phyloP scores from a whole-genome alignment of 2,113 vertebrate genomes.

The Pelecanus crispus region DNA sequence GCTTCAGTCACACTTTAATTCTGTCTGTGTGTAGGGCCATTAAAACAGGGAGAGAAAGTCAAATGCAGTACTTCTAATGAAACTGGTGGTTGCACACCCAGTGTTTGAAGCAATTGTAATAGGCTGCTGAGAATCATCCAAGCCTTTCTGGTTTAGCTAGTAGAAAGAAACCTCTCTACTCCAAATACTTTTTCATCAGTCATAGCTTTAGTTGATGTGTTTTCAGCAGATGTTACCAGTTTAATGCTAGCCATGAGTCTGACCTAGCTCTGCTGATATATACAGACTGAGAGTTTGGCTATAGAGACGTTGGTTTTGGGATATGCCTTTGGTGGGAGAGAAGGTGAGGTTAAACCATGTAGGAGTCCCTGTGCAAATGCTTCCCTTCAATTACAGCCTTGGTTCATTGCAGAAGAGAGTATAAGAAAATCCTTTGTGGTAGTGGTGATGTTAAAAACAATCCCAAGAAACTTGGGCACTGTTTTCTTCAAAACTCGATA shows the following conservation, averaged over 20 bases:
- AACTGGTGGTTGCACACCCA: background rate
- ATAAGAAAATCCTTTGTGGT: background rate
- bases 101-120: background rate
- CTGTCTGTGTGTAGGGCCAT: background rate
- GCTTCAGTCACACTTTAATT: background rate
- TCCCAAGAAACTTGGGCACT: rapidly evolving
- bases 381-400: background rate
- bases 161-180: background rate
- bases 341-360: background rate
- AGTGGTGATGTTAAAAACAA: background rate
- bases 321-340: background rate
- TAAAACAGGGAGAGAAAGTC: background rate
- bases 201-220: background rate
- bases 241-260: background rate
- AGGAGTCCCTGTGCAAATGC: background rate
- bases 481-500: background rate
- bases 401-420: background rate
- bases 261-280: background rate
- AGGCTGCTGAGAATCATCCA: background rate
- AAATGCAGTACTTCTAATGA: background rate
- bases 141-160: constrained; percentile 14
- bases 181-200: background rate
- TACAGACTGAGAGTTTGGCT: background rate
- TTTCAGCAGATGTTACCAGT: background rate
- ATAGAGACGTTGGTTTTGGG: background rate